A percentile compares a stretch with the other conserved stretches of the same genome.
These are phyloP conservation scores for Arnoldichthys spilopterus DNA, from an alignment of 2,797 vertebrate genomes.

Conservation along the genomic window DNA sequence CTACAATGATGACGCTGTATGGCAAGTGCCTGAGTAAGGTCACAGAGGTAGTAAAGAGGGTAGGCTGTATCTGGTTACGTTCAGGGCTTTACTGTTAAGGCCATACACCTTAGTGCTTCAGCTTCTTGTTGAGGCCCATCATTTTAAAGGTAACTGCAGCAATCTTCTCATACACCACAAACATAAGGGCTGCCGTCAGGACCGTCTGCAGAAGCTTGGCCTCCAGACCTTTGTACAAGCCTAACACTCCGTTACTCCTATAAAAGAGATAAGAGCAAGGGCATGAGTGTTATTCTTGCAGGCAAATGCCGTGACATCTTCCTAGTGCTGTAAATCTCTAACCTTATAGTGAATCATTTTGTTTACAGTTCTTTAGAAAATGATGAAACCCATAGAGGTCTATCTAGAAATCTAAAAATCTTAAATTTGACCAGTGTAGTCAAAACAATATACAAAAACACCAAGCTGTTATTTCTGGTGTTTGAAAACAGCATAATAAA, in stretches of 20 bases:
- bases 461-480: too few relatives aligned
- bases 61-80: neutral
- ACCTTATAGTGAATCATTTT: neutral
- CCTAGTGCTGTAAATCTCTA: neutral
- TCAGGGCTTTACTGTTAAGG: neutral
- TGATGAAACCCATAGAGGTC: too few relatives aligned
- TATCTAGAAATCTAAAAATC: too few relatives aligned
- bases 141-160: slow-evolving; percentile 76
- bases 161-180: slow-evolving; percentile 85
- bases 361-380: neutral
- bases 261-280: neutral
- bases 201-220: slow-evolving; percentile 85
- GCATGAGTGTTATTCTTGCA: neutral
- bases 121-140: slow-evolving; percentile 77
- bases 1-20: neutral
- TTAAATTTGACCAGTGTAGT: too few relatives aligned
- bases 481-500: too few relatives aligned
- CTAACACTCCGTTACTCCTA: slow-evolving; percentile 73
- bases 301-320: neutral
- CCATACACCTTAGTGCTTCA: slow-evolving; percentile 66
- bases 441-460: too few relatives aligned
- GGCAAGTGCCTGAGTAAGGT: slow-evolving; percentile 7
- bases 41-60: slow-evolving; percentile 48
- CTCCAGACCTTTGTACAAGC: slow-evolving; percentile 84
- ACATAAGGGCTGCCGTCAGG: slow-evolving; percentile 84